Base-by-base conservation (phyloP, 2,888 invertebrate genomes). In the Notocelia uddmanniana region DNA sequence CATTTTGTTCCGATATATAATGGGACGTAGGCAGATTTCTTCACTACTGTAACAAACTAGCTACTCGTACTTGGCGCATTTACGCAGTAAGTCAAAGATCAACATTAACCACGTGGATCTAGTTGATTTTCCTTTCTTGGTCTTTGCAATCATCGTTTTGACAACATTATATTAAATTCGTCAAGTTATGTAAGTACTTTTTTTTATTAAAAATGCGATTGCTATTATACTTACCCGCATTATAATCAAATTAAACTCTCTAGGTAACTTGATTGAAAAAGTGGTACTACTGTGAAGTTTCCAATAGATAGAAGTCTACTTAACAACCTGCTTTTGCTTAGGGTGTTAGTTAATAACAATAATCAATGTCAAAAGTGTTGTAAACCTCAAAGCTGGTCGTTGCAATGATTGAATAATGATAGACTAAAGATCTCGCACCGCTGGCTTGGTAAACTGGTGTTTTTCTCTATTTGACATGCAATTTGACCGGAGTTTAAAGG, bases 341-440 rank as follows among this genome's bases (percentile, higher is more conserved):
- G n/a, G 34, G 21, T 23, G 0, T 34, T 50, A 48, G 0, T 34
- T 50, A 48, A 59, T 59, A 37, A 48, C 18, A 48, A 68, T 50
- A 59, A 68, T 68, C 26, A 52, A 21, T 19, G n/a, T 41, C 45
- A 48, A 67, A 58, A 52, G 50, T 52, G 50, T 52, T 50, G 37
- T 59, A 52, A 68, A 60, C 15, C 13, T 55, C 54, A 37, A 66
- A 66, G 31, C 9, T 63, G 19, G 50, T 63, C 19, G 31, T 34
- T 48, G 18, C 5, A 21, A 8, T 48, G 34, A 58, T 58, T 34
- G 31, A 68, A 58, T 68, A 68, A 68, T 58, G 48, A 50, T 45
- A 58, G 68, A 57, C 57, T 23, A 58, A 21, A 23, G 11, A 23
- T 41, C 60, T 54, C 13, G 52, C 26, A n/a, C 60, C 31, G 18